Percentiles rank a stretch among this genome's conserved stretches.
Conservation (phyloP, 1,140 invertebrate genomes). For the Danaus melanippus region DNA sequence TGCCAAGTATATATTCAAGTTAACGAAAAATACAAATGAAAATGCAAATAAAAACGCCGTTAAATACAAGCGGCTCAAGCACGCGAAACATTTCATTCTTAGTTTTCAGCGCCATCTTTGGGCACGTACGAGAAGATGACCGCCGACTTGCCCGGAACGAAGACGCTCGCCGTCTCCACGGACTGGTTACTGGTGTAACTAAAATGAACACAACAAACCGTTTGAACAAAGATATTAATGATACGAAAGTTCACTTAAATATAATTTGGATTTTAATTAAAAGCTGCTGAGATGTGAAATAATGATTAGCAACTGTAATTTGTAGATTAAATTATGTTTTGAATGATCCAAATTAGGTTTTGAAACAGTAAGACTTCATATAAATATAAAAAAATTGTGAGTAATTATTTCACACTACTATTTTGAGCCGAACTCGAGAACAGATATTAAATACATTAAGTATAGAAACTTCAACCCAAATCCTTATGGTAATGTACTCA, state of each 20-base stretch:
- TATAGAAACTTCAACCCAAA: neutral
- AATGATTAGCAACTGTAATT: no score
- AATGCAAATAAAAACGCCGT: constrained; percentile 22
- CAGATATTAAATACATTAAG: no score
- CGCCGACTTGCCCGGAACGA: constrained; percentile 36
- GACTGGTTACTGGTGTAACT: constrained; percentile 41
- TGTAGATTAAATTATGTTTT: no score
- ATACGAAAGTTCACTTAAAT: no score
- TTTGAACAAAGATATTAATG: neutral
- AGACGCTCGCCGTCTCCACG: constrained; percentile 27
- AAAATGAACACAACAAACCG: constrained; percentile 21
- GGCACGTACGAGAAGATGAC: constrained; percentile 50
- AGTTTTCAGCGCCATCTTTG: constrained; percentile 26
- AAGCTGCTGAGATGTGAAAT: no score
- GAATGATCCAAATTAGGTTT: no score
- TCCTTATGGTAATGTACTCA: constrained; percentile 15
- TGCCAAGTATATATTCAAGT: constrained; percentile 15
- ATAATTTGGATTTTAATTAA: no score
- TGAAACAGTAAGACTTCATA: no score
- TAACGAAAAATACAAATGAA: constrained; percentile 17
- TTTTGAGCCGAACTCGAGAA: no score
- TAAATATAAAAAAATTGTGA: no score
- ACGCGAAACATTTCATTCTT: constrained; percentile 2
- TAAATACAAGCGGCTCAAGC: constrained; percentile 8
- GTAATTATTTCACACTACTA: no score